Base-by-base conservation (phyloP, 2,888 invertebrate genomes). In the Cerastis rubricosa region DNA sequence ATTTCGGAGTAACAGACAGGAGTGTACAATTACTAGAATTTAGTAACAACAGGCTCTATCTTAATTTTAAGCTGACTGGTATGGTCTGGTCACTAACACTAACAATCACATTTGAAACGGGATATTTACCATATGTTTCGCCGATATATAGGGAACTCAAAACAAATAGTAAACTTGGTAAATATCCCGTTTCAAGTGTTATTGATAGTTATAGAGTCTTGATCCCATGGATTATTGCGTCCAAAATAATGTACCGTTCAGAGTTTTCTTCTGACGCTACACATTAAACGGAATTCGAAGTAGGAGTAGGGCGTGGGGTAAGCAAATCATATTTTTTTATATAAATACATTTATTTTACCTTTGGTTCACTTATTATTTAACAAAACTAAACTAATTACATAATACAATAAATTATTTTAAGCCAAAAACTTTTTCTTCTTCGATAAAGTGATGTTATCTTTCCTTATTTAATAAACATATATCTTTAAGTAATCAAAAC, bases 301-400 rank as follows among this genome's bases (percentile, higher is more conserved):
- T 40, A 12, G 35, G 4, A 17, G 14, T 45, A 17, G n/a, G 0
- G 7, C 7, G 40, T 1, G 19, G n/a, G 45, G 14, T 40, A 71
- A 70, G 67, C 17, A 29, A 81, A 80, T 80, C 71, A 25, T 25
- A 78, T 43, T 29, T n/a, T 47, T 47, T 17, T 68, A 78, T 84
- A 85, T 80, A 85, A 86, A 86, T 87, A 88, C 84, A 85, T 84
- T 92, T 91, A 91, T 91, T 92, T 89, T 88, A 90, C 88, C 93
- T 93, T 92, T 93, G 92, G 93, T 92, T 90, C 69, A 78, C 89
- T 85, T 89, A 88, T 77, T 79, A 83, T 78, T 65, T 73, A 81
- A 87, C 71, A 84, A 76, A 83, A 74, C 59, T 78, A 86, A 57
- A 45, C 83, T 87, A 85, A 80, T 81, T 81, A 77, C 63, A 66